Percentiles rank a stretch among this genome's conserved stretches.
phyloP scores from a whole-genome alignment of 2,113 vertebrate genomes.

The Eidolon helvum region DNA sequence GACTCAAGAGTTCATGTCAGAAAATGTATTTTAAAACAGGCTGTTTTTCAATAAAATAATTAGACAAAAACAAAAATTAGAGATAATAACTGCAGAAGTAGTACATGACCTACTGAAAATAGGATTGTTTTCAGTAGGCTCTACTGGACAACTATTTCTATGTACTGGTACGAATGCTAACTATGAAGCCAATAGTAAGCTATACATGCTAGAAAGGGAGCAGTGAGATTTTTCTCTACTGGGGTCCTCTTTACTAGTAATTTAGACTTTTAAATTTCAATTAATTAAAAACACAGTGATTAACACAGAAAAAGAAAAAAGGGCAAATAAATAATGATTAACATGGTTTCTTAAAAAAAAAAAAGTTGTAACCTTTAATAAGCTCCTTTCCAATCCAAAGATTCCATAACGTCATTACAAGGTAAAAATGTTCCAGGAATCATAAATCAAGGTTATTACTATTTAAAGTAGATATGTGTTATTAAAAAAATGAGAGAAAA shows the following conservation, averaged over 20 bases:
- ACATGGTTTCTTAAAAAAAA: background rate
- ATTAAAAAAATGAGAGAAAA: background rate
- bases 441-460: background rate
- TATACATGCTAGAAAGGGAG: background rate
- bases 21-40: constrained; percentile 4
- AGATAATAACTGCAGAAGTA: background rate
- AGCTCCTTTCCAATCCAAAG: background rate
- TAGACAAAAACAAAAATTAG: background rate
- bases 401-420: background rate
- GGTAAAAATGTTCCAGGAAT: background rate
- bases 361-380: background rate
- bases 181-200: background rate
- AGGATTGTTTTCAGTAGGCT: background rate
- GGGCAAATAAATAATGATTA: background rate
- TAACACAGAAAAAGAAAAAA: too few relatives aligned
- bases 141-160: background rate
- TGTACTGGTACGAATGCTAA: background rate
- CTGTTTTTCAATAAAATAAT: constrained; percentile 25
- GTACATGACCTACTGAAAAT: background rate
- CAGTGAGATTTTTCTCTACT: background rate
- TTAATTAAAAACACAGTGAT: too few relatives aligned
- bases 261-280: too few relatives aligned
- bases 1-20: background rate
- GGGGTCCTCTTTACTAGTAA: background rate
- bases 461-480: background rate